Percentiles rank a stretch among this genome's conserved stretches.
Conservation (phyloP, 92 coral and sea anemone genomes). For the Palythoa caribaeorum region DNA sequence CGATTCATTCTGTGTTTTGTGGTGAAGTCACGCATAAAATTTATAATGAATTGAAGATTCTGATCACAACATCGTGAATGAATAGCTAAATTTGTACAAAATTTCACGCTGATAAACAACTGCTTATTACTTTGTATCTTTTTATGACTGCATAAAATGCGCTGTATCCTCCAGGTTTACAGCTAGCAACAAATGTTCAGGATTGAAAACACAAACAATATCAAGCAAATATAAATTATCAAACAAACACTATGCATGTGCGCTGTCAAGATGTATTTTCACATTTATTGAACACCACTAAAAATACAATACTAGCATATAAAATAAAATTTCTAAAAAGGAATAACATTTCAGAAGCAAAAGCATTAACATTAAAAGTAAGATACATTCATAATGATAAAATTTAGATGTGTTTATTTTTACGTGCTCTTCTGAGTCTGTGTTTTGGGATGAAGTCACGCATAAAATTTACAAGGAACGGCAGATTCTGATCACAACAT, state of each 20-base stretch:
- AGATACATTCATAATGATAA: constrained; percentile 2
- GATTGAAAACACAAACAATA: constrained; percentile 7
- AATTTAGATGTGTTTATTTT: not conserved
- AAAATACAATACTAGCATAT: constrained; percentile 17
- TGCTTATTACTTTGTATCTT: constrained; percentile 10
- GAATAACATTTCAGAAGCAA: constrained; percentile 7
- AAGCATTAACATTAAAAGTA: constrained; percentile 5
- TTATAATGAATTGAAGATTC: constrained; percentile 15
- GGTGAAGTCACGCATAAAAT: constrained; percentile 24
- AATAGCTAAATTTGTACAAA: constrained; percentile 11
- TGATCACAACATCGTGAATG: constrained; percentile 28
- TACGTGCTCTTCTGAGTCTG: not conserved
- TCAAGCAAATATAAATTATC: constrained; percentile 1
- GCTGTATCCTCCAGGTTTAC: not conserved
- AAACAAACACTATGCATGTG: constrained; percentile 2
- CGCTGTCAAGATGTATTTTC: constrained; percentile 5
- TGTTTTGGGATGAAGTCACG: constrained; percentile 26
- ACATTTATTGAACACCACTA: not conserved
- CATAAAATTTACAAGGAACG: constrained; percentile 7
- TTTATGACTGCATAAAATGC: constrained; percentile 3
- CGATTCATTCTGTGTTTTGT: constrained; percentile 19
- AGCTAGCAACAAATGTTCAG: constrained; percentile 7
- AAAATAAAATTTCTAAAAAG: constrained; percentile 20
- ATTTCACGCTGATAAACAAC: constrained; percentile 24
- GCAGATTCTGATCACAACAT: constrained; percentile 30